Evolutionary conservation across 2,797 vertebrate species (phyloP), one percentile per base, ranked within the genome.

Genomic region (Catamblyrhynchus diadema): DNA sequence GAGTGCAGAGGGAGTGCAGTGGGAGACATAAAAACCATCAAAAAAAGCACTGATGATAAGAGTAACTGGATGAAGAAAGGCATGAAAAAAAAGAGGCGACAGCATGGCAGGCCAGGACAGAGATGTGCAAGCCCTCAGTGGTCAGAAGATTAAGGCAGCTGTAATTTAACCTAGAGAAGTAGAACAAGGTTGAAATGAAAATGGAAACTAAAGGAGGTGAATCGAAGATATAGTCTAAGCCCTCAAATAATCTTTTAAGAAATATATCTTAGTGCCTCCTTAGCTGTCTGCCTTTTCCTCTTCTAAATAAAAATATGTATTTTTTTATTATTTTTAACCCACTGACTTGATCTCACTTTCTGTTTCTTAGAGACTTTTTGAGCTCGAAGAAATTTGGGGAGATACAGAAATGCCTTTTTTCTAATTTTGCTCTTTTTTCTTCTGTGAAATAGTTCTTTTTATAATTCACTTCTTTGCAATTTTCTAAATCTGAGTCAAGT

Each of bases 401-500:
- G 48, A 67, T 73, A 61, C 4, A 62, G 37, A 83, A 87, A 15
- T 72, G 32, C 18, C 11, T 85, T 60, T 91, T 69, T 51, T 51
- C 39, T 88, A 82, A 93, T 77, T 91, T 81, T 69, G 28, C 6
- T 62, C 18, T 44, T 91, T 56, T 92, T 88, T 92, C 65, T 88
- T 92, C 65, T 69, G 33, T 90, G 50, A 88, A 95, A 45, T 66
- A 81, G 53, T 37, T 19, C 21, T 65, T 82, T 67, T 65, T 73
- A 37, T 78, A 59, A 87, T 80, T 85, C 61, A 54, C 13, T 84
- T 88, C 73, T 88, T 60, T 69, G 64, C 78, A 84, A 1, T 94
- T 91, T 94, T 91, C 53, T 83, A 69, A 89, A 87, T 92, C 87
- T 91, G 85, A 73, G 79, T 95, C 85, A 74, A 20, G 39, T 83